Conservation (phyloP, 1,140 invertebrate species). For the Platorchestia sp. region DNA sequence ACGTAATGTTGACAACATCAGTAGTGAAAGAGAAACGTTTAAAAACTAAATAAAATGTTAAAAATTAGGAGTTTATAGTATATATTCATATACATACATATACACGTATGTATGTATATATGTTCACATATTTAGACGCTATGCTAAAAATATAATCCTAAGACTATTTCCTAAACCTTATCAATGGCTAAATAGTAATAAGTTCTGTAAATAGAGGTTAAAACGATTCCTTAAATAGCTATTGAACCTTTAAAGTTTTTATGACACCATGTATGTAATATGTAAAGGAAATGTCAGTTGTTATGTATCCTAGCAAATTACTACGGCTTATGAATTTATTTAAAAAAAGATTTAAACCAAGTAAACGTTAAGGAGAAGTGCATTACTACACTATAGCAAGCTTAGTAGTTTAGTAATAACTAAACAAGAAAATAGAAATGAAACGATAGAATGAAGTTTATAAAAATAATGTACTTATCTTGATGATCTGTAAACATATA, state of each 20-base stretch:
- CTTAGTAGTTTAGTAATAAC: background rate
- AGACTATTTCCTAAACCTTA: background rate
- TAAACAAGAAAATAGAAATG: background rate
- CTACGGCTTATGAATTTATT: background rate
- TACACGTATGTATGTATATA: background rate
- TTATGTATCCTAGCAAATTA: background rate
- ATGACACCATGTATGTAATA: background rate
- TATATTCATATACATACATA: background rate
- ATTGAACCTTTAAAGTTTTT: background rate
- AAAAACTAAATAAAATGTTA: too few species aligned
- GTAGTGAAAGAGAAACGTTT: too few species aligned
- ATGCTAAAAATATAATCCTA: background rate
- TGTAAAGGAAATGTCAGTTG: background rate
- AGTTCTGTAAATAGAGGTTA: background rate
- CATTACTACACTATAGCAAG: conserved; percentile 37
- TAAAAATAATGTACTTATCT: too few species aligned
- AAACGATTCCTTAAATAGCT: background rate
- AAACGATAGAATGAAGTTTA: background rate
- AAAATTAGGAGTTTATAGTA: background rate
- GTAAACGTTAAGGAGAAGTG: conserved; percentile 18
- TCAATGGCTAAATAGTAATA: background rate
- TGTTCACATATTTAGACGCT: background rate
- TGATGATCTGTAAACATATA: too few species aligned
- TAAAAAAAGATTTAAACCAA: background rate
- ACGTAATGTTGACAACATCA: too few species aligned